A percentile compares a stretch with the other conserved stretches of the same genome.
phyloP scores from a whole-genome alignment of 2,113 vertebrate species.

The Hipposideros armiger region DNA sequence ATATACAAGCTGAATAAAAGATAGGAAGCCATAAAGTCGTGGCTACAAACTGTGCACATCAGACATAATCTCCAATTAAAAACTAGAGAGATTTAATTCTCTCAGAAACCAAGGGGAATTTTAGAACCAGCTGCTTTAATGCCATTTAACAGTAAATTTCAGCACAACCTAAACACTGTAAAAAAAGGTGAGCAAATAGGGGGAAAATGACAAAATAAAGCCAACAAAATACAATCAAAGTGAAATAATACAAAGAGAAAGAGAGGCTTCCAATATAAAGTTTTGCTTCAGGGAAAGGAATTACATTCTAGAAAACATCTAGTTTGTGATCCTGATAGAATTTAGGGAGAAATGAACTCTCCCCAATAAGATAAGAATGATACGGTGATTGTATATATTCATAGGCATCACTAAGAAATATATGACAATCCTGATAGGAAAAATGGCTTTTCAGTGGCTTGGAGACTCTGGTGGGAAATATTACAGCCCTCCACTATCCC shows the following conservation, averaged over 20 bases:
- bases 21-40: neutral
- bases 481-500: neutral
- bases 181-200: neutral
- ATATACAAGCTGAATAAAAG: neutral
- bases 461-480: neutral
- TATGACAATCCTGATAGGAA: neutral
- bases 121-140: neutral
- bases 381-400: neutral
- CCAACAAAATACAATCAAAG: neutral
- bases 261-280: neutral
- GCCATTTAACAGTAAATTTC: neutral
- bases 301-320: neutral
- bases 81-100: conserved; percentile 21
- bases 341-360: neutral
- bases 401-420: neutral
- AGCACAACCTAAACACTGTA: neutral
- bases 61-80: conserved; percentile 22
- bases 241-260: neutral
- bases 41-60: neutral
- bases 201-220: neutral
- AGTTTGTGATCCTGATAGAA: neutral
- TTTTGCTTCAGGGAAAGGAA: conserved; percentile 16
- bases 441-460: neutral
- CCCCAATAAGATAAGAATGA: neutral
- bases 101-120: neutral